Evolutionary conservation across 1,140 invertebrate species (phyloP), one percentile per base, ranked within the genome.

Genomic region (Drosophila nigrodunni): DNA sequence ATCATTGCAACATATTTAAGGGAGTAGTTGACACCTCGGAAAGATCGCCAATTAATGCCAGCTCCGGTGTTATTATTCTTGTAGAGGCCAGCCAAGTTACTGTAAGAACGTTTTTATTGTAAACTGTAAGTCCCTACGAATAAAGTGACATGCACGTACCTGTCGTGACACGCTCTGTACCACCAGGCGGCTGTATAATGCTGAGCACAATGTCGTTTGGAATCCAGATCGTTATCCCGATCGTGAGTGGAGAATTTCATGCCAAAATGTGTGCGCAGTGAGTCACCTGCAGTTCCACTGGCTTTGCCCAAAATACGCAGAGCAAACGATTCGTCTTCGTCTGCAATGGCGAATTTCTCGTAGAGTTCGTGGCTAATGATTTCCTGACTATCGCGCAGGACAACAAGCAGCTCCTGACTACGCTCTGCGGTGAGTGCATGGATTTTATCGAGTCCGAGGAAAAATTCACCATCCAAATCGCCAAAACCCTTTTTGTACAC

Each of bases 401-500:
- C 94, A 25, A 96, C 93, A 35, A 94, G 82, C 11, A 96, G 77
- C 52, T 94, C 94, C 54, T 95, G 94, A 43, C 93, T 89, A 77
- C 93, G 93, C 67, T 94, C 93, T 52, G 93, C 93, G 3, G 94
- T 95, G 8, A 95, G 73, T 47, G 91, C 92, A 73, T 94, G 92
- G 1, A 94, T 85, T 72, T 94, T 94, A 11, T 94, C 94, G 55
- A 95, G 78, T 8, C 94, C 94, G 1, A 95, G 74, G 94, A 94
- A 95, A 75, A 94, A 95, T 78, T 95, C 94, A 2, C 93, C 93
- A 15, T 93, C 93, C 13, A 95, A 70, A 70, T 94, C 94, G 0
- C 94, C 95, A 75, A 95, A 95, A 3, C 94, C 94, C 44, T 94
- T 83, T 57, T 94, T 94, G 71, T 95, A 96, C 34, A 95, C 94